phyloP scores from a whole-genome alignment of 2,888 invertebrate species.

The Dryomyza anilis region DNA sequence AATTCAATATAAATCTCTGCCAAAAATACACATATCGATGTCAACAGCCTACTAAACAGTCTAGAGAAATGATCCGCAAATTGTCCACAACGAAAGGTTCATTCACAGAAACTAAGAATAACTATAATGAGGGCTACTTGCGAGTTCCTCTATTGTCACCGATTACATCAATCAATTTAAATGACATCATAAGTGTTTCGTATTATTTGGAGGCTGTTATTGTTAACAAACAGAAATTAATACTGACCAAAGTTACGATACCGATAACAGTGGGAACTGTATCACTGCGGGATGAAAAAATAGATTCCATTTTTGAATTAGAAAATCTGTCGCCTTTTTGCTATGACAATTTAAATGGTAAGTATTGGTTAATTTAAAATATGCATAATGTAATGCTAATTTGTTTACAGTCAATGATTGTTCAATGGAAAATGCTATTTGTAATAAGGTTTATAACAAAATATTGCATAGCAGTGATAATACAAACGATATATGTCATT shows the following conservation, averaged over 20 bases:
- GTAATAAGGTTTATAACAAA: too few species aligned
- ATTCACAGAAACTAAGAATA: slow-evolving; percentile 16
- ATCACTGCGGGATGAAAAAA: too few species aligned
- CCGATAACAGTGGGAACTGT: slow-evolving; percentile 49
- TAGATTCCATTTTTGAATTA: too few species aligned
- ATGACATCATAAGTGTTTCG: slow-evolving; percentile 15
- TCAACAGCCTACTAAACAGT: slow-evolving; percentile 30
- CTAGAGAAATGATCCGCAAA: slow-evolving; percentile 33
- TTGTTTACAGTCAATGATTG: too few species aligned
- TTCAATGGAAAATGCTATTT: too few species aligned
- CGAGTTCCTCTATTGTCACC: slow-evolving; percentile 40
- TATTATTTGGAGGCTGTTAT: slow-evolving; percentile 28
- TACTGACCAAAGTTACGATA: slow-evolving; percentile 27
- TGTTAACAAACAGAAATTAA: not conserved
- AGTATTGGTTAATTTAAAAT: too few species aligned
- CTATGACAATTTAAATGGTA: slow-evolving; percentile 13
- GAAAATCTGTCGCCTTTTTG: not conserved
- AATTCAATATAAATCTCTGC: slow-evolving; percentile 34
- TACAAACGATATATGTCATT: too few species aligned
- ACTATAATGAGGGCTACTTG: slow-evolving; percentile 25
- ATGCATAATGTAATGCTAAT: too few species aligned
- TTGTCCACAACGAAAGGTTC: slow-evolving; percentile 23
- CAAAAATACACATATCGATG: slow-evolving; percentile 37
- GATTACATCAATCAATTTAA: slow-evolving; percentile 26
- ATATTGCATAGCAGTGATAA: too few species aligned